Evolutionary conservation across 2,113 vertebrate species (phyloP).

Genomic region (Epinephelus moara): DNA sequence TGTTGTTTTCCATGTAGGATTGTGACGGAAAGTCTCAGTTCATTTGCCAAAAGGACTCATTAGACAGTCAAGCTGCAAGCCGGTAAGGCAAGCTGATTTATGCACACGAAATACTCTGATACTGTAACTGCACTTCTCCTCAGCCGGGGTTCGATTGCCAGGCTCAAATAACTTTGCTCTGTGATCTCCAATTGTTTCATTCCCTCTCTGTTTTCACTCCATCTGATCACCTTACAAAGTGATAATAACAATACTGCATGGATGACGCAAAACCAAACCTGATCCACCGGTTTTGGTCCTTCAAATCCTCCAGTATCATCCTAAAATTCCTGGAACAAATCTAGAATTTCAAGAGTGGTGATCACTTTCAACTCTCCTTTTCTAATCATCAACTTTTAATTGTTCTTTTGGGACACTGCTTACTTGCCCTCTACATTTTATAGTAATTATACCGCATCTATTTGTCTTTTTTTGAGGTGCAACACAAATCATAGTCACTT

Average conservation of each 20-base stretch:
- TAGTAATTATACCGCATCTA: not conserved
- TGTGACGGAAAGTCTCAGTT: conserved; percentile 26
- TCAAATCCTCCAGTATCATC: not conserved
- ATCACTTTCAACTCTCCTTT: not conserved
- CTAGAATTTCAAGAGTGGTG: not conserved
- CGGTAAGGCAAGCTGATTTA: conserved; percentile 46
- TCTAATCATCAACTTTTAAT: not conserved
- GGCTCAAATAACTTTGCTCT: conserved; percentile 67
- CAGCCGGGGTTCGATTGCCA: conserved; percentile 40
- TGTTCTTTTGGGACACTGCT: not conserved
- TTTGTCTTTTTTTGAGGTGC: not conserved
- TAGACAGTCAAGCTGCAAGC: conserved; percentile 17
- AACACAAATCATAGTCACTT: not conserved
- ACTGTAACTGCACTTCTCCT: conserved; percentile 62
- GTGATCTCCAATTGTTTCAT: conserved; percentile 63
- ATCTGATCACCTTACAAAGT: conserved; percentile 58
- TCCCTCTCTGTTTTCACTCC: conserved; percentile 63
- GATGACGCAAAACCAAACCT: conserved; percentile 24
- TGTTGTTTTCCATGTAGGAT: conserved; percentile 12
- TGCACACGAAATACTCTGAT: conserved; percentile 59
- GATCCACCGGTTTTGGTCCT: not conserved
- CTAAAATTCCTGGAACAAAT: not conserved
- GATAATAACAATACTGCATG: conserved; percentile 39
- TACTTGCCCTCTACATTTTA: too few species aligned
- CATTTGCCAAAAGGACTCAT: conserved; percentile 39